Conservation (phyloP, 2,113 vertebrate genomes). For the Halichoerus grypus region DNA sequence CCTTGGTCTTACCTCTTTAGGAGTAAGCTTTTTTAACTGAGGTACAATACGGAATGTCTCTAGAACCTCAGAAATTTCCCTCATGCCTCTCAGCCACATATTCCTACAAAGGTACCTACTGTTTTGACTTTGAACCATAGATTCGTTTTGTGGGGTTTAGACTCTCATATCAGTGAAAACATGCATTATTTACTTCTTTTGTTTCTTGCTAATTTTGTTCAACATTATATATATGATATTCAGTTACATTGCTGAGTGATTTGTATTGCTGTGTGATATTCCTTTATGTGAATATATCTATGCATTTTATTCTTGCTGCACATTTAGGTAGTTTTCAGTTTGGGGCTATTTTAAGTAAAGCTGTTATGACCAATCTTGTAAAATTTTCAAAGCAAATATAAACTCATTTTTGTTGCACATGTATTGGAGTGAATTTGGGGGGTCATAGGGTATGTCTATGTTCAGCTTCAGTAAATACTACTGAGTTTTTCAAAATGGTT, state of each 20-base stretch:
- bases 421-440: neutral
- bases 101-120: neutral
- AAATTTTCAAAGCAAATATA: conserved; percentile 30
- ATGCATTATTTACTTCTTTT: neutral
- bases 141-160: neutral
- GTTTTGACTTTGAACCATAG: neutral
- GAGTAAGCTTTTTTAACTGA: neutral
- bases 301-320: conserved; percentile 23
- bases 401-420: neutral
- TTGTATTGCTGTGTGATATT: neutral
- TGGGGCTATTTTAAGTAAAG: neutral
- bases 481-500: neutral
- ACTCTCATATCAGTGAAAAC: neutral
- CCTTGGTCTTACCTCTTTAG: neutral
- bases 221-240: neutral
- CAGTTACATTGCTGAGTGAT: neutral
- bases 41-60: neutral
- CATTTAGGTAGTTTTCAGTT: conserved; percentile 6
- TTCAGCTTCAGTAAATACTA: conserved; percentile 1
- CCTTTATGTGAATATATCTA: neutral
- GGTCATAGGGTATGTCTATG: neutral
- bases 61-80: neutral
- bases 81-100: neutral
- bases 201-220: neutral
- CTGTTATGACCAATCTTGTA: neutral